Evolutionary conservation across 2,888 invertebrate species (phyloP).

Genomic region (Caenorhabditis afra): DNA sequence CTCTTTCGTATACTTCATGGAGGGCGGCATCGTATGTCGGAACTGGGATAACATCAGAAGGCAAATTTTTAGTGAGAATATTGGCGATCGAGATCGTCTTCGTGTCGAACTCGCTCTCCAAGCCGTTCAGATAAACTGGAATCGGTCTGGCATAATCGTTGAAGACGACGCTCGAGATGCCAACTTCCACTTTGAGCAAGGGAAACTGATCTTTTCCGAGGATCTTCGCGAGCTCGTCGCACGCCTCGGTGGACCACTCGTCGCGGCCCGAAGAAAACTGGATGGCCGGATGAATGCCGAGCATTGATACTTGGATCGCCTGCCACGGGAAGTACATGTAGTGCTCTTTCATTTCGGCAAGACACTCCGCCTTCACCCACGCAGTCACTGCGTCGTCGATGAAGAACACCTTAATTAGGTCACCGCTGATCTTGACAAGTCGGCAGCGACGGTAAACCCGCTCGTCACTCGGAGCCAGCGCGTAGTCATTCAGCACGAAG

Average conservation of each 20-base stretch:
- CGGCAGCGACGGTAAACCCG: slow-evolving; percentile 54
- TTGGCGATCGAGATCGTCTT: slow-evolving; percentile 1
- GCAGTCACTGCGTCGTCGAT: slow-evolving; percentile 61
- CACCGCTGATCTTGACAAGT: slow-evolving; percentile 19
- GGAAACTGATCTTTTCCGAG: slow-evolving; percentile 12
- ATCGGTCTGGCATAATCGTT: slow-evolving; percentile 49
- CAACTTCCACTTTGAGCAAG: slow-evolving; percentile 25
- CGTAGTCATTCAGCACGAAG: slow-evolving; percentile 45
- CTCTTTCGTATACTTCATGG: slow-evolving; percentile 27
- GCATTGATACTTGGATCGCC: slow-evolving; percentile 61
- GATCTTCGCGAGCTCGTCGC: slow-evolving; percentile 32
- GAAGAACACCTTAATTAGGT: slow-evolving; percentile 50
- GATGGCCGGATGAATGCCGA: slow-evolving; percentile 33
- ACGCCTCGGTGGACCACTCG: slow-evolving; percentile 23
- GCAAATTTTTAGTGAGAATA: background rate
- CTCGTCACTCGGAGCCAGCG: slow-evolving; percentile 59
- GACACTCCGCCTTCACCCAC: slow-evolving; percentile 46
- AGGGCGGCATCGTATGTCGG: slow-evolving; percentile 25
- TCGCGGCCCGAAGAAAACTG: background rate
- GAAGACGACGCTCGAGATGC: slow-evolving; percentile 33
- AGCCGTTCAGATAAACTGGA: slow-evolving; percentile 28
- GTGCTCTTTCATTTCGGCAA: slow-evolving; percentile 41
- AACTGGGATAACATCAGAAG: background rate
- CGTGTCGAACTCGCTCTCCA: background rate
- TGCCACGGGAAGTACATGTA: slow-evolving; percentile 66